Percentiles rank a stretch among this genome's conserved stretches.
phyloP scores from a whole-genome alignment of 2,113 vertebrate species.

The Seriola aureovittata region DNA sequence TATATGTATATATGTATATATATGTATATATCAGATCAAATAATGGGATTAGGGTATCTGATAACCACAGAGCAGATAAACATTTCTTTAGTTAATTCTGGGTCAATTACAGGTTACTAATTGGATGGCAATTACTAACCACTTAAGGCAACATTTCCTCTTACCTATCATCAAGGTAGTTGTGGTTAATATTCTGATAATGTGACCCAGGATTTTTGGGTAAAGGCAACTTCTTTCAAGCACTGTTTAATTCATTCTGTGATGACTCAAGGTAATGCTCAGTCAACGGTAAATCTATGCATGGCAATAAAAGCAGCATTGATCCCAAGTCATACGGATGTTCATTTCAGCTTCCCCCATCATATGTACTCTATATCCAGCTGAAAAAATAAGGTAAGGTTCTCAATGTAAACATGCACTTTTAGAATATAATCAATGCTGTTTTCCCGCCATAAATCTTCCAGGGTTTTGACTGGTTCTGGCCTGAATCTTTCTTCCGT shows the following conservation, averaged over 20 bases:
- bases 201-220: constrained; percentile 26
- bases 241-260: constrained; percentile 37
- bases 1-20: constrained; percentile 58
- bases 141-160: constrained; percentile 68
- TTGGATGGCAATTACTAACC: constrained; percentile 49
- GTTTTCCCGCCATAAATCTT: constrained; percentile 21
- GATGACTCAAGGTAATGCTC: constrained; percentile 37
- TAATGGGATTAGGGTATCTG: constrained; percentile 38
- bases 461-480: constrained; percentile 6
- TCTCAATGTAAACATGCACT: constrained; percentile 64
- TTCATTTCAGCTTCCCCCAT: constrained; percentile 18
- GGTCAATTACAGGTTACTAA: constrained; percentile 34
- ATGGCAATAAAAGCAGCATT: constrained; percentile 41
- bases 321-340: constrained; percentile 22
- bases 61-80: constrained; percentile 56
- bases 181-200: constrained; percentile 46
- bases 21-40: constrained; percentile 64
- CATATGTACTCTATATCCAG: constrained; percentile 7
- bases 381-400: constrained; percentile 25
- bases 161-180: constrained; percentile 39
- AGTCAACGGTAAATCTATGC: constrained; percentile 30
- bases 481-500: constrained; percentile 27
- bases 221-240: constrained; percentile 67
- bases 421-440: constrained; percentile 31
- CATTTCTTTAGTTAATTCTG: constrained; percentile 43